Evolutionary conservation across 2,888 invertebrate species (phyloP).

Genomic region (Hyposoter didymator): DNA sequence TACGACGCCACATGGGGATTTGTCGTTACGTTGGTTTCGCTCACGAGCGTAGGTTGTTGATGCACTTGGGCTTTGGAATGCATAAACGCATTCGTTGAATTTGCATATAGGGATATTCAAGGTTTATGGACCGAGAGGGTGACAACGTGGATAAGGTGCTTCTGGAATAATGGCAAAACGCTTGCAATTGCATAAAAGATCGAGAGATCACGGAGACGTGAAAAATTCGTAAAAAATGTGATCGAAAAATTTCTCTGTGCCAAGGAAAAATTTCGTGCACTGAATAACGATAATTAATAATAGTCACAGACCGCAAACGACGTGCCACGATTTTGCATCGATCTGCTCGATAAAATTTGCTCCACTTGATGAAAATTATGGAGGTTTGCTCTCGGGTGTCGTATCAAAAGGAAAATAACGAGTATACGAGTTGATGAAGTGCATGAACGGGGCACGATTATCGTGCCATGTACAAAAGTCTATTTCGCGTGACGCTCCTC

Average conservation of each 20-base stretch:
- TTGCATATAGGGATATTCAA: constrained; percentile 9
- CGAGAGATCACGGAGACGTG: too few relatives aligned
- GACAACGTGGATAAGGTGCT: constrained; percentile 28
- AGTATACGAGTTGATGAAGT: constrained; percentile 13
- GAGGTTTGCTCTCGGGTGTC: neutral
- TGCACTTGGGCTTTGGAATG: neutral
- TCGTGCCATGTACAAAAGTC: constrained; percentile 50
- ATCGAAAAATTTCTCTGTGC: neutral
- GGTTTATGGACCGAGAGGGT: constrained; percentile 30
- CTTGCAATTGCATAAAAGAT: neutral
- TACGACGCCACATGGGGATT: constrained; percentile 27
- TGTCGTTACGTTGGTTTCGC: constrained; percentile 5
- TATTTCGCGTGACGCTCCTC: constrained; percentile 79
- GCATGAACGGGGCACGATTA: constrained; percentile 16
- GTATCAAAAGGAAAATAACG: neutral
- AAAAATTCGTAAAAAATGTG: neutral
- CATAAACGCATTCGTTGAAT: neutral
- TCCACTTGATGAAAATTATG: neutral
- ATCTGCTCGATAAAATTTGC: neutral
- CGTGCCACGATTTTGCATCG: neutral
- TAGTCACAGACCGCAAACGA: too few relatives aligned
- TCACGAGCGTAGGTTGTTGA: constrained; percentile 8
- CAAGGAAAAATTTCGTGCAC: too few relatives aligned
- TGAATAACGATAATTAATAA: too few relatives aligned
- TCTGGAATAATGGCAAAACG: neutral